phyloP scores from a whole-genome alignment of 2,888 invertebrate species.

The Heliothis peltigera region DNA sequence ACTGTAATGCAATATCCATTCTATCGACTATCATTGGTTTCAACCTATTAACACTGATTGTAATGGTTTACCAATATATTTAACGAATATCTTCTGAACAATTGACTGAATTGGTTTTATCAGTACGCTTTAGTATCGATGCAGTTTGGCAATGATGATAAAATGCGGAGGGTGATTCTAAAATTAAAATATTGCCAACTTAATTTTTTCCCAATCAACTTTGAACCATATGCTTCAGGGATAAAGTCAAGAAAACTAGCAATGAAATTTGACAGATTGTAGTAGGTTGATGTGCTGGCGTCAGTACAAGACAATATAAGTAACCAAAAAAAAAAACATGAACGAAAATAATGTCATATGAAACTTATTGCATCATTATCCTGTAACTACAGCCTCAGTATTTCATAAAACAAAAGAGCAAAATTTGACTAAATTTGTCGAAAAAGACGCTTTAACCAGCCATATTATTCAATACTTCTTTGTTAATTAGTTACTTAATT shows the following conservation, averaged over 20 bases:
- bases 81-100: constrained; percentile 24
- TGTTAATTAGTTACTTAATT: too few species aligned
- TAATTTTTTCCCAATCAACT: too few species aligned
- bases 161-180: too few species aligned
- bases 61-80: constrained; percentile 35
- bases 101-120: too few species aligned
- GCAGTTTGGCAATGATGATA: too few species aligned
- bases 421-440: neutral
- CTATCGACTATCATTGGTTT: constrained; percentile 18
- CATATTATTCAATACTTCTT: constrained; percentile 15
- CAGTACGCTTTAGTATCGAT: too few species aligned
- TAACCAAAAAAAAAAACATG: neutral
- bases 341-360: neutral
- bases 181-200: too few species aligned
- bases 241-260: too few species aligned
- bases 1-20: constrained; percentile 5
- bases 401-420: constrained; percentile 13
- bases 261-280: too few species aligned
- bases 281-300: too few species aligned
- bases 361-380: neutral
- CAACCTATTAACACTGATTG: constrained; percentile 37
- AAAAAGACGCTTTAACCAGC: constrained; percentile 22
- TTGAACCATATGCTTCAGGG: too few species aligned
- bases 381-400: neutral
- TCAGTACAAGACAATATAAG: neutral